Base-by-base conservation (phyloP, 2,113 vertebrate species). In the Mugil cephalus region DNA sequence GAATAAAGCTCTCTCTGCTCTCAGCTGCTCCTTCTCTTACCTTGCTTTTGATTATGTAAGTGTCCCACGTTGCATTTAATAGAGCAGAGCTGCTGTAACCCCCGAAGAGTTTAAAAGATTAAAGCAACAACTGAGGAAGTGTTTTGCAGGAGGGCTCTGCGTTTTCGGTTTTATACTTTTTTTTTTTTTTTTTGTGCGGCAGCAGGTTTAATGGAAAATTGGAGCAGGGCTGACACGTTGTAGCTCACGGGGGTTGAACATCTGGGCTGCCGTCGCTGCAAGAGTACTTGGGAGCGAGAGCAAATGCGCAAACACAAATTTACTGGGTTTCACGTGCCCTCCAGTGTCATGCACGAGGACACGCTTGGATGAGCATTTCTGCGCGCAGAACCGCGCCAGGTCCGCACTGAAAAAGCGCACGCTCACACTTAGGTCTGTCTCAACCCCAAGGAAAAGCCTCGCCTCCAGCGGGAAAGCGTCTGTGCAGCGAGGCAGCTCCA, bases 31-130 rank as follows among this genome's bases (percentile, higher is more conserved):
- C 8, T 58, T 19, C 8, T 38, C 50, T 7, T 43, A 47, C 59
- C 80, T 68, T 58, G 39, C 87, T 46, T 88, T 83, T 69, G 67
- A 84, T 90, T 92, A 75, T 88, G 0, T 93, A 92, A 94, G 87
- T 46, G 9, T 35, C 18, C 46, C 17, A 0, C 64, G 55, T 64
- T 93, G 84, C 80, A 90, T 88, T 89, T 89, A 84, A 92, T 91
- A 91, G 88, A 82, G 91, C 89, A 90, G 89, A 91, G 89, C 86
- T 88, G 84, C 90, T 88, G 92, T 91, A 93, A n/a, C 89, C 88
- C 91, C 93, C 89, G 78, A 83, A 93, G 43, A 81, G 94, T 93
- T 94, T 94, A 92, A 94, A 94, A 95, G 94, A 96, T 96, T 94
- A 95, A 95, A 94, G 86, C 82, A 90, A 89, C 87, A 89, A 93